Percentiles rank a stretch among this genome's conserved stretches.
Conservation (phyloP, 2,797 vertebrate genomes). For the Epinephelus coioides region DNA sequence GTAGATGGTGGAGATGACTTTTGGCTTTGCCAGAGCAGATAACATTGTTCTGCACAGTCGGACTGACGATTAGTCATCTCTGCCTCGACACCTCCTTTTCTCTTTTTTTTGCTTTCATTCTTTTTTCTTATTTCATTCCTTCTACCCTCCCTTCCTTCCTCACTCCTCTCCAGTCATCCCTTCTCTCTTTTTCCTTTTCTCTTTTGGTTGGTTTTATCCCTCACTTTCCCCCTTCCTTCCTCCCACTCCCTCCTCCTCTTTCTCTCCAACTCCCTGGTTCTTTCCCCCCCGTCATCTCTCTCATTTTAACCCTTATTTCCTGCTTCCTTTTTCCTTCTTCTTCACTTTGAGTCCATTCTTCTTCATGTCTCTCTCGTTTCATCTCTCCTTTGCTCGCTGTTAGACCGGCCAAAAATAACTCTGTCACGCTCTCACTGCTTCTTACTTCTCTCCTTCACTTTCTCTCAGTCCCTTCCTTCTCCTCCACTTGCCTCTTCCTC, state of each 20-base stretch:
- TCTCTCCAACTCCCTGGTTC: not conserved
- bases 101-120: not conserved
- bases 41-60: conserved; percentile 45
- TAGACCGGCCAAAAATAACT: conserved; percentile 28
- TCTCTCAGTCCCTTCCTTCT: not conserved
- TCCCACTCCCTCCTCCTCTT: not conserved
- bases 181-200: not conserved
- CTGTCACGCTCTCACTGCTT: not conserved
- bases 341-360: conserved; percentile 19
- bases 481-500: conserved; percentile 29
- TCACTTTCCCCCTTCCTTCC: not conserved
- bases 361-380: conserved; percentile 19
- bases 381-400: conserved; percentile 24
- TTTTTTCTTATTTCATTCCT: not conserved
- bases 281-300: not conserved
- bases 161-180: not conserved
- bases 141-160: not conserved
- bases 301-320: not conserved
- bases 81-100: not conserved
- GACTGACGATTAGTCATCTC: conserved; percentile 41
- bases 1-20: conserved; percentile 63
- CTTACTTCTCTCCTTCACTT: not conserved
- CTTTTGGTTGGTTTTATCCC: not conserved
- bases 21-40: conserved; percentile 53
- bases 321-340: not conserved